These are phyloP conservation scores for Ophioderma brevispina DNA, from an alignment of 35 echinoderm and acorn worm genomes.

Conservation along the genomic window DNA sequence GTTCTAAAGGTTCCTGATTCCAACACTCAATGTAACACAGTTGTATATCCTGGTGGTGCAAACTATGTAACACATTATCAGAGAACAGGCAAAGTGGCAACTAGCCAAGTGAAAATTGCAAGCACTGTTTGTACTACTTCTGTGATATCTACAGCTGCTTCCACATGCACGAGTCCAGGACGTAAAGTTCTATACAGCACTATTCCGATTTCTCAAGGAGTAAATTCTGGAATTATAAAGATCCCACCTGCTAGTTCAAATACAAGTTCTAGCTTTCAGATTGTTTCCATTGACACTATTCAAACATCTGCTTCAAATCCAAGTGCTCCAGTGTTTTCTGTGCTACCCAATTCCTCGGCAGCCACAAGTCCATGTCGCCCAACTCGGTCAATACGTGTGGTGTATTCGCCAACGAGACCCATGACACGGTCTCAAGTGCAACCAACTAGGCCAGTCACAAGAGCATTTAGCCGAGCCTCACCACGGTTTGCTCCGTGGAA, in stretches of 20 bases:
- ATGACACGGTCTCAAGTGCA: not conserved
- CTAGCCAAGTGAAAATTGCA: not conserved
- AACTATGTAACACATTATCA: too few relatives aligned
- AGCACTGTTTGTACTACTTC: not conserved
- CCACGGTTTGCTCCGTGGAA: not conserved
- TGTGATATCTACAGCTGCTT: not conserved
- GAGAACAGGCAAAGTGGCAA: too few relatives aligned
- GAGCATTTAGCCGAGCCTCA: not conserved
- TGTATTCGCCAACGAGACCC: not conserved
- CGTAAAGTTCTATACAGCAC: too few relatives aligned
- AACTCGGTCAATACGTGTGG: not conserved
- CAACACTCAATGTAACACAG: too few relatives aligned
- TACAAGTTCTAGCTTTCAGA: too few relatives aligned
- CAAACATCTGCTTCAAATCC: not conserved
- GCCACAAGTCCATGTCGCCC: not conserved
- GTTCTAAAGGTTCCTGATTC: not conserved
- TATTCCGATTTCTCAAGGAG: too few relatives aligned
- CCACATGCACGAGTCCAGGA: too few relatives aligned
- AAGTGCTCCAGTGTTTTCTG: not conserved
- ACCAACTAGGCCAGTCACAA: not conserved
- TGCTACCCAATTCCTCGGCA: not conserved
- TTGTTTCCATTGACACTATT: too few relatives aligned
- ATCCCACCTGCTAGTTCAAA: too few relatives aligned
- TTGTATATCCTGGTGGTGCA: too few relatives aligned
- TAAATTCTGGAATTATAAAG: too few relatives aligned